A percentile compares a stretch with the other conserved stretches of the same genome.
Evolutionary conservation across 2,888 invertebrate species (phyloP).

Genomic region (Synanthedon vespiformis): DNA sequence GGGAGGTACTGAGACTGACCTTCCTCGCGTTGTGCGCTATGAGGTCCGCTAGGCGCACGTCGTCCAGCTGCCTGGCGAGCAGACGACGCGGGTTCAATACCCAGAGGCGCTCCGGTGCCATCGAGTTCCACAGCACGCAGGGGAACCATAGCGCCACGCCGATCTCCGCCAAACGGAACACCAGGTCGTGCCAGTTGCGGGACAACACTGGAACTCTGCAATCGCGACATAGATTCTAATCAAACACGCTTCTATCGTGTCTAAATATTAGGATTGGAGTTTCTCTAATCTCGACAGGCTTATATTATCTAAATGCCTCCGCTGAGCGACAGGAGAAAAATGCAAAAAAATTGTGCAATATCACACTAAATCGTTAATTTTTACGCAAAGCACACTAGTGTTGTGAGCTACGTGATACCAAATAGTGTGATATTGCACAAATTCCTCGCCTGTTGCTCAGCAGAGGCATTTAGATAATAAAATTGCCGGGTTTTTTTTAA

Average conservation of each 20-base stretch:
- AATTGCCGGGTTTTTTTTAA: too few relatives aligned
- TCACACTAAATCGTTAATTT: too few relatives aligned
- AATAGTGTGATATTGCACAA: too few relatives aligned
- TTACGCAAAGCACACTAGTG: too few relatives aligned
- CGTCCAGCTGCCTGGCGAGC: slow-evolving; percentile 76
- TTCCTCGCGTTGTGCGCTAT: slow-evolving; percentile 28
- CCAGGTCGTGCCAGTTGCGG: slow-evolving; percentile 92
- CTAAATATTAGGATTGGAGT: too few relatives aligned
- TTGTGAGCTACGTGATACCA: too few relatives aligned
- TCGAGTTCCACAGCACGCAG: slow-evolving; percentile 95
- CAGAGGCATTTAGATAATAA: too few relatives aligned
- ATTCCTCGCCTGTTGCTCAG: too few relatives aligned
- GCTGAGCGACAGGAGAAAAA: too few relatives aligned
- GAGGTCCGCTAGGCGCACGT: slow-evolving; percentile 59
- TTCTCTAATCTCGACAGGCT: too few relatives aligned
- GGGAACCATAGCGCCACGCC: slow-evolving; percentile 96
- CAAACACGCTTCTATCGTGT: neutral
- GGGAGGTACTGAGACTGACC: neutral
- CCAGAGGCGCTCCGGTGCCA: slow-evolving; percentile 94
- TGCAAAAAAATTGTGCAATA: too few relatives aligned
- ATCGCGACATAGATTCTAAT: slow-evolving; percentile 6
- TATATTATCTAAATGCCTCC: too few relatives aligned
- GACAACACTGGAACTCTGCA: slow-evolving; percentile 86
- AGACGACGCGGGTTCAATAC: slow-evolving; percentile 91
- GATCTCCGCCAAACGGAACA: slow-evolving; percentile 91